Evolutionary conservation across 2,888 invertebrate genomes (phyloP), one percentile per base, ranked within the genome.

Genomic region (Anthophora plumipes): DNA sequence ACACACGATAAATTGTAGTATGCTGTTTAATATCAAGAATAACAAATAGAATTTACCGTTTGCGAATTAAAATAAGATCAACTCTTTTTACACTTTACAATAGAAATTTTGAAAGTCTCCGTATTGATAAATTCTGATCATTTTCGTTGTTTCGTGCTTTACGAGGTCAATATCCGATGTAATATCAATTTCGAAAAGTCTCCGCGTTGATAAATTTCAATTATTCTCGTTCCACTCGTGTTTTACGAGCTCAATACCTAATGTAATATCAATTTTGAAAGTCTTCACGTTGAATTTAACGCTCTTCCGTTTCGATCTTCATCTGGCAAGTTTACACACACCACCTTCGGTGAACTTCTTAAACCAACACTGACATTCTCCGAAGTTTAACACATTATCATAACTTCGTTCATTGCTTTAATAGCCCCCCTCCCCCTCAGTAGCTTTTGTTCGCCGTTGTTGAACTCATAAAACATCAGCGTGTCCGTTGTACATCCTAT

Each of bases 301-400:
- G 17, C 25, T 20, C 39, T 20, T 12, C 12, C 14, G 25, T n/a
- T 70, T 60, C 14, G 50, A 61, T 70, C 60, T 52, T 41, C 39
- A 60, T 70, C 41, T 41, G 50, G n/a, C n/a, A 70, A 70, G 50
- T 60, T 70, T 60, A 61, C 41, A 41, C 14, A 61, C 41, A 41
- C 14, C n/a, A n/a, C 25, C 41, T 41, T 41, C 17, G 22, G 25
- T 22, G 46, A 70, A 70, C 60, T 70, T 60, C 60, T 70, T 61
- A 70, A 70, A 70, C 60, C 60, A 41, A 70, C 60, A 70, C 52
- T 20, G 70, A 50, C 60, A 41, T 41, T 41, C 41, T 6, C 9
- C 31, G 25, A 52, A 70, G 70, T 70, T 70, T 61, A 70, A 70
- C 70, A 20, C 60, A 52, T 70, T 70, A 70, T 60, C 70, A 70